A percentile compares a stretch with the other conserved stretches of the same genome.
Conservation (phyloP, 2,888 invertebrate species). For the Leptinotarsa haldemani region DNA sequence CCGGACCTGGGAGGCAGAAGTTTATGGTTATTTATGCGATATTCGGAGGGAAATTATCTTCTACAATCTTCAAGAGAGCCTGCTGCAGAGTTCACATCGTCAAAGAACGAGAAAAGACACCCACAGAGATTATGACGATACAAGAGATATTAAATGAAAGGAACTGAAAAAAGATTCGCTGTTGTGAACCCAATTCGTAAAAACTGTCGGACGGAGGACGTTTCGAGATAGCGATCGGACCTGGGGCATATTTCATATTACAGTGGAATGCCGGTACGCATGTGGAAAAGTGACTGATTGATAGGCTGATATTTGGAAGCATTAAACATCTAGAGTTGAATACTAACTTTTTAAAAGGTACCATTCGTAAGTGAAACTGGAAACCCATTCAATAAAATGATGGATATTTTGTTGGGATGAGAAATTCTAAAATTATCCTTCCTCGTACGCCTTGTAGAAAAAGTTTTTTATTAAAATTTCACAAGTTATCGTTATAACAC, state of each 20-base stretch:
- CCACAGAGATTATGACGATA: conserved; percentile 48
- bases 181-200: conserved; percentile 32
- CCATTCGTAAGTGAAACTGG: neutral
- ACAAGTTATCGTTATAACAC: too few relatives aligned
- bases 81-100: conserved; percentile 38
- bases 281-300: neutral
- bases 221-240: conserved; percentile 29
- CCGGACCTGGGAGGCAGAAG: conserved; percentile 60
- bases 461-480: too few relatives aligned
- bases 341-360: neutral
- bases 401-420: too few relatives aligned
- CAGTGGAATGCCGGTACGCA: neutral
- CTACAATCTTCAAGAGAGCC: conserved; percentile 36
- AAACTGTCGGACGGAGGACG: conserved; percentile 26
- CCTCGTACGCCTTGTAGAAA: too few relatives aligned
- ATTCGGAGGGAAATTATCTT: conserved; percentile 54
- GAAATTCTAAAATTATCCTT: too few relatives aligned
- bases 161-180: conserved; percentile 27
- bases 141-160: conserved; percentile 40
- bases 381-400: too few relatives aligned
- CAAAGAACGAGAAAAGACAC: conserved; percentile 44
- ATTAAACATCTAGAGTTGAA: neutral
- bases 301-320: neutral
- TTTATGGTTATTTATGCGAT: conserved; percentile 65
- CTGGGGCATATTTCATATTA: conserved; percentile 28